These are phyloP conservation scores for Dryococelus australis DNA, from an alignment of 2,888 invertebrate genomes.

Conservation along the genomic window DNA sequence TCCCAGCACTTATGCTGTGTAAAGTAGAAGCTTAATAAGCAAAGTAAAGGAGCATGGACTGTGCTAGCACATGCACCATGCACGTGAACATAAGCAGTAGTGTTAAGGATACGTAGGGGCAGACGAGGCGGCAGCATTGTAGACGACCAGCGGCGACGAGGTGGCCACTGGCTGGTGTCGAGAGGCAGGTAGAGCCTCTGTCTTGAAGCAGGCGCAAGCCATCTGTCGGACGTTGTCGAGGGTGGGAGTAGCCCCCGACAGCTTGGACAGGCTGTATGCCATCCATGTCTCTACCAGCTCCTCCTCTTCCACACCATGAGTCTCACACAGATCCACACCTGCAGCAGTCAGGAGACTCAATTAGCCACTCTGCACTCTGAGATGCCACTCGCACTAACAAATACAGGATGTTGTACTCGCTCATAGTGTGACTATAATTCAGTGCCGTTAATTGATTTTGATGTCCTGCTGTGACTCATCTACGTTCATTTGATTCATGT, in stretches of 20 bases:
- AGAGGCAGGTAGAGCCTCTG: constrained; percentile 19
- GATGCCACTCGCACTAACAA: too few relatives aligned
- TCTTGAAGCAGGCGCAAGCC: constrained; percentile 71
- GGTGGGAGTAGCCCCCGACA: constrained; percentile 68
- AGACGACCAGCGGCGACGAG: neutral
- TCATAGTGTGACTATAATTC: too few relatives aligned
- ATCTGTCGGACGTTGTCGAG: constrained; percentile 67
- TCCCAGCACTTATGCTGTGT: too few relatives aligned
- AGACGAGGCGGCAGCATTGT: neutral
- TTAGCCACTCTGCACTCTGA: constrained; percentile 37
- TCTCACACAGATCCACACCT: constrained; percentile 71
- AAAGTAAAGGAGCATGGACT: too few relatives aligned
- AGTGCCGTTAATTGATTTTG: too few relatives aligned
- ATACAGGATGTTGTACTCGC: too few relatives aligned
- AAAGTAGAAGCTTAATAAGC: too few relatives aligned
- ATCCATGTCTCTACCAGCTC: constrained; percentile 81
- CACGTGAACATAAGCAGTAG: too few relatives aligned
- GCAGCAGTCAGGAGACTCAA: constrained; percentile 46
- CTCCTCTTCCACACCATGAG: constrained; percentile 67
- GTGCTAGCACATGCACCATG: too few relatives aligned
- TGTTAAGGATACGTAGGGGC: neutral
- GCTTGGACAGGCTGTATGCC: constrained; percentile 74
- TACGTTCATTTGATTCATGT: too few relatives aligned
- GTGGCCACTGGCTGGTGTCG: constrained; percentile 45
- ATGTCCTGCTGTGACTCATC: too few relatives aligned